Conservation (phyloP, 2,888 invertebrate species). For the Apomyelois bistriatella region DNA sequence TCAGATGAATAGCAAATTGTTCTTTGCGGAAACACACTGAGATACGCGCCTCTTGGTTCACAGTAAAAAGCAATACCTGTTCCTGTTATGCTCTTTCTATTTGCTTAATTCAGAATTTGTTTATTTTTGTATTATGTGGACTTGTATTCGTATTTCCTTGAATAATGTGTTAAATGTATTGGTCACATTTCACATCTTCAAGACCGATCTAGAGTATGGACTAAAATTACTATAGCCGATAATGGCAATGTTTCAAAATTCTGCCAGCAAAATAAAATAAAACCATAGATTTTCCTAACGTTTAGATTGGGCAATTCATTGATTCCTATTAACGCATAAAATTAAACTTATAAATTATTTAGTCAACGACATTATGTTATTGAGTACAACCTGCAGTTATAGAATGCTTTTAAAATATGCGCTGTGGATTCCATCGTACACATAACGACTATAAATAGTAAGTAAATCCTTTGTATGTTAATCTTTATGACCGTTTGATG, state of each 20-base stretch:
- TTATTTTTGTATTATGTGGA: too few relatives aligned
- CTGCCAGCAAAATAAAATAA: too few relatives aligned
- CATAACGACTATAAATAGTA: conserved; percentile 8
- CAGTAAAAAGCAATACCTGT: neutral
- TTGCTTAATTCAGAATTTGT: too few relatives aligned
- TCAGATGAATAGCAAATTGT: conserved; percentile 13
- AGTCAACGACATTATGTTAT: neutral
- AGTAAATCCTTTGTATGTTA: conserved; percentile 8
- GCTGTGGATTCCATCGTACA: conserved; percentile 9
- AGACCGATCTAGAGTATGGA: too few relatives aligned
- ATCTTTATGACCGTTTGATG: conserved; percentile 6
- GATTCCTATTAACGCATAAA: too few relatives aligned
- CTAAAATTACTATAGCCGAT: too few relatives aligned
- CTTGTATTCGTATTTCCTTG: too few relatives aligned
- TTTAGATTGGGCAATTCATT: too few relatives aligned
- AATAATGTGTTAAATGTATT: too few relatives aligned
- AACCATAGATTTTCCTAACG: too few relatives aligned
- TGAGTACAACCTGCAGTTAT: neutral
- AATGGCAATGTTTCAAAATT: too few relatives aligned
- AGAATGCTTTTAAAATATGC: conserved; percentile 8
- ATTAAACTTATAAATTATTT: neutral
- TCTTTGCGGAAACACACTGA: neutral
- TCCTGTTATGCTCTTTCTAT: neutral
- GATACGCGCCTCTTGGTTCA: neutral
- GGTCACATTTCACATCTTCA: too few relatives aligned